Conservation (phyloP, 2,797 vertebrate species). For the Tadarida brasiliensis region DNA sequence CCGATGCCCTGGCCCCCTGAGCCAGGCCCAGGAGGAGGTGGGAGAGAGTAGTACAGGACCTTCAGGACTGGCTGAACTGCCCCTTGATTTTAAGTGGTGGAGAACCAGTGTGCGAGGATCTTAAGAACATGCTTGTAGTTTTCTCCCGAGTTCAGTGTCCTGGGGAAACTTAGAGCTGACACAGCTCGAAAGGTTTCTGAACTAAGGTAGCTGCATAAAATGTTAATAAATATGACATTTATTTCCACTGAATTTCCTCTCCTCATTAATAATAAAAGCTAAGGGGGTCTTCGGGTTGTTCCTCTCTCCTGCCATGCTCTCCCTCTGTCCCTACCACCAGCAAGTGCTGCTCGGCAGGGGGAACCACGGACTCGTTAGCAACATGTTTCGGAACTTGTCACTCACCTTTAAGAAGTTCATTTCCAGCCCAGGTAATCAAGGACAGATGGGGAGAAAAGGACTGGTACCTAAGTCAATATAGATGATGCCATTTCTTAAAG, state of each 20-base stretch:
- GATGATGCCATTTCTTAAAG: not conserved
- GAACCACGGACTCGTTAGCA: slow-evolving; percentile 84
- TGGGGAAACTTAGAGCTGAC: slow-evolving; percentile 83
- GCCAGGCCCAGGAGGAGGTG: not conserved
- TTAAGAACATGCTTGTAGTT: slow-evolving; percentile 84
- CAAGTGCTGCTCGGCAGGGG: slow-evolving; percentile 53
- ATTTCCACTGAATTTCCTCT: slow-evolving; percentile 87
- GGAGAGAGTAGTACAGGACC: slow-evolving; percentile 71
- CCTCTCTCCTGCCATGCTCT: not conserved
- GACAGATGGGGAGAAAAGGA: slow-evolving; percentile 16
- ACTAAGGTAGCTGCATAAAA: slow-evolving; percentile 85
- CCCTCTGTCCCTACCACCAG: not conserved
- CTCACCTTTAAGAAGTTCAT: slow-evolving; percentile 82
- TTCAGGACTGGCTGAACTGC: slow-evolving; percentile 84
- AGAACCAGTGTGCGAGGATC: slow-evolving; percentile 84
- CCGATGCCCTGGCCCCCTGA: not conserved
- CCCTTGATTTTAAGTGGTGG: slow-evolving; percentile 83
- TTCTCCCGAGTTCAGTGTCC: slow-evolving; percentile 84
- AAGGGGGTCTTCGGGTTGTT: slow-evolving; percentile 71
- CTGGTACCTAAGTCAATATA: not conserved
- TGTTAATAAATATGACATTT: slow-evolving; percentile 87
- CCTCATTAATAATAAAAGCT: slow-evolving; percentile 87
- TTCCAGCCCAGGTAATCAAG: slow-evolving; percentile 75
- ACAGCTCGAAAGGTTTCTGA: slow-evolving; percentile 85
- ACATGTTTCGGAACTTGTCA: slow-evolving; percentile 80